Evolutionary conservation across 2,113 vertebrate species (phyloP).

Genomic region (Tyto alba): DNA sequence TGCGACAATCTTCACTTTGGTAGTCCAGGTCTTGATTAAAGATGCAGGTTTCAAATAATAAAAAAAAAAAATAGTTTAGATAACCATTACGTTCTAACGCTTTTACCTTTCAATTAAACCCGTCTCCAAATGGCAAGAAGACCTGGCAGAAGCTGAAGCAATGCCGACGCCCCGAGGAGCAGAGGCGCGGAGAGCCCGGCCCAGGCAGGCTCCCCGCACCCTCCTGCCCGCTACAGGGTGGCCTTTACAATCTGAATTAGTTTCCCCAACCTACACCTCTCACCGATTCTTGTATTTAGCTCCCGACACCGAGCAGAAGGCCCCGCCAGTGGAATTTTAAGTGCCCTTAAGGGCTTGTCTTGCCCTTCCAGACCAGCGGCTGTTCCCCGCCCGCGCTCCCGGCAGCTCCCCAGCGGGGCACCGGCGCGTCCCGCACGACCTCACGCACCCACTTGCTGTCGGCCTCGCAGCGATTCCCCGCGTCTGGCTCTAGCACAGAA

Average conservation of each 20-base stretch:
- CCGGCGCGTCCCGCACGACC: no score
- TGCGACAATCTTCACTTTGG: fast-evolving
- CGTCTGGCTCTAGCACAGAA: neutral
- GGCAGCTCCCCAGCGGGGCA: no score
- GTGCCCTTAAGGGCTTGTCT: no score
- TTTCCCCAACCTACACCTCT: neutral
- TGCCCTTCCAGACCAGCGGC: neutral
- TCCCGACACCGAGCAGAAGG: neutral
- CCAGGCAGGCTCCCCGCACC: neutral
- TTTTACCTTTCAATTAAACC: no score
- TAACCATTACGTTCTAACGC: neutral
- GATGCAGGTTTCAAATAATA: neutral
- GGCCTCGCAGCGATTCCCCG: fast-evolving
- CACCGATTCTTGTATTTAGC: neutral
- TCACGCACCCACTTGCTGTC: no score
- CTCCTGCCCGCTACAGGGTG: neutral
- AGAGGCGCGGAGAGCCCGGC: no score
- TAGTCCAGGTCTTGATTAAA: neutral
- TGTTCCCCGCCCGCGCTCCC: no score
- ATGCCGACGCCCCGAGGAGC: no score
- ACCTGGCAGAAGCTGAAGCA: neutral
- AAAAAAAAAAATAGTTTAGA: no score
- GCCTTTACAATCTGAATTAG: fast-evolving
- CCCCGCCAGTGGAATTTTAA: fast-evolving
- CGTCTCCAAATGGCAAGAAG: neutral